phyloP scores from a whole-genome alignment of 2,797 vertebrate genomes.

The Muscicapa striata region DNA sequence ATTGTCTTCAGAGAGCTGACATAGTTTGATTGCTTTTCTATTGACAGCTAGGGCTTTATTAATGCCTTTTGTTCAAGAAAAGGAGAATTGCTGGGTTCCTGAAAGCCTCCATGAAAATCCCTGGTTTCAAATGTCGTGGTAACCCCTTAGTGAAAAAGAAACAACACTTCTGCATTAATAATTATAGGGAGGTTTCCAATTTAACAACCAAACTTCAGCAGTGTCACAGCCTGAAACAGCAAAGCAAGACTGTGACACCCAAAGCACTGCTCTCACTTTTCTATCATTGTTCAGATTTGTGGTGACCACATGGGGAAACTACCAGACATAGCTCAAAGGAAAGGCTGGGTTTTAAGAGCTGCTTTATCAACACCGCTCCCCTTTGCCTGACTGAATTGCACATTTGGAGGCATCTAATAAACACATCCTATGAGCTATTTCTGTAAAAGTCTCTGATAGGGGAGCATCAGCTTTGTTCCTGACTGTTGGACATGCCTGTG shows the following conservation, averaged over 20 bases:
- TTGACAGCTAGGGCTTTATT: background rate
- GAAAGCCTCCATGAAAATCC: background rate
- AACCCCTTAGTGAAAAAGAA: background rate
- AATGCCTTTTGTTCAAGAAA: constrained; percentile 45
- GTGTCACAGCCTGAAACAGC: background rate
- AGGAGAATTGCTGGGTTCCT: background rate
- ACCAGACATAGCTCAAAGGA: background rate
- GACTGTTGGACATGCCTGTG: background rate
- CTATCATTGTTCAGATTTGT: background rate
- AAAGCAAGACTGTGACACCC: background rate
- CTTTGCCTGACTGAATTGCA: background rate
- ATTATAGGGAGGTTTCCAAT: background rate
- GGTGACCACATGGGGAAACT: background rate
- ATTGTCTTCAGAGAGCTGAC: constrained; percentile 19
- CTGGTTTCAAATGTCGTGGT: background rate
- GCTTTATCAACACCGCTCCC: background rate
- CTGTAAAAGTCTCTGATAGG: background rate
- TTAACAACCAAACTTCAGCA: background rate
- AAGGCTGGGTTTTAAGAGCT: background rate
- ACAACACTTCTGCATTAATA: background rate
- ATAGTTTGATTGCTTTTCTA: constrained; percentile 42
- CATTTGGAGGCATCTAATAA: background rate
- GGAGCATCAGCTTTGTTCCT: background rate
- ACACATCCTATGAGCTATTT: background rate
- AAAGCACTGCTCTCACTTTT: background rate